Evolutionary conservation across 2,888 invertebrate genomes (phyloP).

Genomic region (Drosophila rubida): DNA sequence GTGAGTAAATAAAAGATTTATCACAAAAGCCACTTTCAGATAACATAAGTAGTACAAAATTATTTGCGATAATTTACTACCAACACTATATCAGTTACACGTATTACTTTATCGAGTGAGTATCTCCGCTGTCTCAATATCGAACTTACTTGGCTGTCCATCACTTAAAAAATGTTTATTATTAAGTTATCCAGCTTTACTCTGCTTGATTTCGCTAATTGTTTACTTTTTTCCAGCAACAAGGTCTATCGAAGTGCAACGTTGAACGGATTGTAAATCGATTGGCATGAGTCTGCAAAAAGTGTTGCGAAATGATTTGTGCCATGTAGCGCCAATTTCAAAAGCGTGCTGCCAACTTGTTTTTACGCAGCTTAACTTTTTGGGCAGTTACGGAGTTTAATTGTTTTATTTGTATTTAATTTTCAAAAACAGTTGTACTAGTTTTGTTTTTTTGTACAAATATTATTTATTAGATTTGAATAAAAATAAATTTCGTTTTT

Average conservation of each 20-base stretch:
- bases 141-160: slow-evolving; percentile 82
- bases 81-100: background rate
- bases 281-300: background rate
- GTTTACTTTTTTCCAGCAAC: slow-evolving; percentile 54
- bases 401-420: background rate
- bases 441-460: too few relatives aligned
- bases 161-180: slow-evolving; percentile 64
- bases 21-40: slow-evolving; percentile 64
- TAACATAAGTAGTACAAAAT: slow-evolving; percentile 40
- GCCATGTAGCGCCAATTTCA: background rate
- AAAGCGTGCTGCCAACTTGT: slow-evolving; percentile 25
- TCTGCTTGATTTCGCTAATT: slow-evolving; percentile 23
- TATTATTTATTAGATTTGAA: too few relatives aligned
- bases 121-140: background rate
- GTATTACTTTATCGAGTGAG: background rate
- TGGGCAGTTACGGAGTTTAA: background rate
- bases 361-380: background rate
- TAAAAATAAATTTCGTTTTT: too few relatives aligned
- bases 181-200: slow-evolving; percentile 44
- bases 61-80: slow-evolving; percentile 41
- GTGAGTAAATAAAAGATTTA: slow-evolving; percentile 51
- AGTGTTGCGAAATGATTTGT: background rate
- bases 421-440: too few relatives aligned
- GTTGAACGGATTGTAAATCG: background rate
- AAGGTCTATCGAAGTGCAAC: slow-evolving; percentile 28